Base-by-base conservation (phyloP, 2,888 invertebrate species). In the Drosophila bunnanda region DNA sequence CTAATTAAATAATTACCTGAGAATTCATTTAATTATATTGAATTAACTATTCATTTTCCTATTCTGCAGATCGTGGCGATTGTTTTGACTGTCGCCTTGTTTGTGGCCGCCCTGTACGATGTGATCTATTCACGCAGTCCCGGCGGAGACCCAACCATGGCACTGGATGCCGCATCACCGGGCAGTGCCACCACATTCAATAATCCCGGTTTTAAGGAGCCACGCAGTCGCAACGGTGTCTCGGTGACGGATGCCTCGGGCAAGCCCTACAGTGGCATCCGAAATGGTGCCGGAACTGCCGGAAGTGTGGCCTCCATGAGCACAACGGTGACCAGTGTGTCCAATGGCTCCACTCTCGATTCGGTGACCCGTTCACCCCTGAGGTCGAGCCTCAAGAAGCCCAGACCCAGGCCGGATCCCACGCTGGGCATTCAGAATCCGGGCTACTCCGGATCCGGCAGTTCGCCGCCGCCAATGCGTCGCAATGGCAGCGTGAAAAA, bases 171-270 rank as follows among this genome's bases (percentile, higher is more conserved):
- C 38, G 92, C 94, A 32, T 93, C 93, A 36, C 93, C 93, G 4
- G 92, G 94, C 3, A 94, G 94, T 68, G 95, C 95, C 25, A 95
- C 96, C 44, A 97, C 97, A 39, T 96, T 96, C 91, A 96, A 96
- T 86, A 97, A 97, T 93, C 97, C 97, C 7, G 97, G 97, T 38
- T 97, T 96, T 91, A 95, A 96, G 91, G 97, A 97, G 77, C 94
- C 94, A 93, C 94, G 91, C 55, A 74, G 57, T 36, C 90, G 90
- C 77, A 92, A 92, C 68, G 92, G 94, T 82, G 95, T 97, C 86
- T 96, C 97, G 48, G 96, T 97, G 94, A 97, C 97, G 4, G 96
- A 96, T 90, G 96, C 97, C 17, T 97, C 97, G 38, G 97, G 96
- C 17, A 96, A 96, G 90, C 97, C 97, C 0, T 97, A 97, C 91